A percentile compares a stretch with the other conserved stretches of the same genome.
Evolutionary conservation across 1,140 invertebrate genomes (phyloP).

Genomic region (Limonius californicus): DNA sequence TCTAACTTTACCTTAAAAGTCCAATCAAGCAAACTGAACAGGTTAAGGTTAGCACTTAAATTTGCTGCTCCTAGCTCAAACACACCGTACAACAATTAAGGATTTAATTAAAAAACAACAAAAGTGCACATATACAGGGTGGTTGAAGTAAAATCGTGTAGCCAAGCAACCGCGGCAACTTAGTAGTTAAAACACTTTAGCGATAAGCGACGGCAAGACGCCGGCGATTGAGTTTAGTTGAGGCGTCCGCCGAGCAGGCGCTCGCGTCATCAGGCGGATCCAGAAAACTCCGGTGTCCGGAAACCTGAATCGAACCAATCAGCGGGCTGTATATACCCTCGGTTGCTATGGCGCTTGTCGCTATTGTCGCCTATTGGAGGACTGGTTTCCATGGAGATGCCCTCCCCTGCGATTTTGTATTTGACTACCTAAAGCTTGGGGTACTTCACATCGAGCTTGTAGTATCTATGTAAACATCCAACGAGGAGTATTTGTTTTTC

Average conservation of each 20-base stretch:
- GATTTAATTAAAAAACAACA: too few relatives aligned
- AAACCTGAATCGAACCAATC: constrained; percentile 27
- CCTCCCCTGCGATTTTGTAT: constrained; percentile 40
- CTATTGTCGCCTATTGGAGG: constrained; percentile 30
- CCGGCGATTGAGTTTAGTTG: background rate
- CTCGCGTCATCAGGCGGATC: constrained; percentile 18
- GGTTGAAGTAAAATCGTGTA: too few relatives aligned
- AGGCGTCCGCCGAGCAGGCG: constrained; percentile 19
- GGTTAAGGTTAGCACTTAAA: too few relatives aligned
- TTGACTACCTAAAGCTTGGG: constrained; percentile 49
- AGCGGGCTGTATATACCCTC: constrained; percentile 21
- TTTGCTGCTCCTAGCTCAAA: too few relatives aligned
- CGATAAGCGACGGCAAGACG: constrained; percentile 2
- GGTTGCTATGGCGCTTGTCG: constrained; percentile 35
- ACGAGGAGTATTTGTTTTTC: constrained; percentile 49
- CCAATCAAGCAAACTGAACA: too few relatives aligned
- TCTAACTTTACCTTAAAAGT: too few relatives aligned
- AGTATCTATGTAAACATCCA: constrained; percentile 50
- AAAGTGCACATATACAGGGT: too few relatives aligned
- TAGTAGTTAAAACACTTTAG: constrained; percentile 9
- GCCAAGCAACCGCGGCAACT: too few relatives aligned
- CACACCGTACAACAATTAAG: too few relatives aligned
- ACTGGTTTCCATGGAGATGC: constrained; percentile 38
- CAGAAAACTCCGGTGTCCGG: constrained; percentile 14
- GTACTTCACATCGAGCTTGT: constrained; percentile 49